Base-by-base conservation (phyloP, 37 sponge, comb jelly and placozoan species). In the Chondrosia reniformis region DNA sequence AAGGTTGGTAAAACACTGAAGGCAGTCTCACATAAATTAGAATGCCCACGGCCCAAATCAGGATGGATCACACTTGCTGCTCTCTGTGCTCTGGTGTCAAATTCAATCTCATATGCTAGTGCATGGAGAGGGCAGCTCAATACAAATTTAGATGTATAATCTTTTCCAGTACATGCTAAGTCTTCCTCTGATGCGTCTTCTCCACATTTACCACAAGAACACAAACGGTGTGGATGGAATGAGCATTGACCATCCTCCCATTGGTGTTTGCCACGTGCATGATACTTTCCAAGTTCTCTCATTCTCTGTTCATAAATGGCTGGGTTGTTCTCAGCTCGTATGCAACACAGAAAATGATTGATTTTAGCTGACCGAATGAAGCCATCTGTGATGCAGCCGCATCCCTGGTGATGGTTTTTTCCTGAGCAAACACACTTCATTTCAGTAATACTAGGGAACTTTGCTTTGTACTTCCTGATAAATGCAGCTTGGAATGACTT, bases 181-280 rank as follows among this genome's bases (percentile, higher is more conserved):
- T 32, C 24, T 55, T n/a, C n/a, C n/a, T n/a, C n/a, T n/a, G n/a
- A n/a, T n/a, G 52, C 15, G 52, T 49, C 66, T 25, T 72, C 56
- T 1, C 24, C 63, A 73, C 82, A 81, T 3, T 58, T 73, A 15
- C 75, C 75, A 73, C 82, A 81, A 12, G 55, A 24, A 61, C 83
- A 75, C 52, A 38, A 13, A 45, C 30, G 17, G 3, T 33, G 12
- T 2, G 75, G 67, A 42, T 82, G 83, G 33, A 82, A 82, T n/a
- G 74, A 71, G 49, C 83, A 82, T 38, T 75, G 63, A 33, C 64
- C 76, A 32, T 54, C 83, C 17, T 59, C 76, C 76, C 83, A 82
- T 28, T 43, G 9, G 38, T 82, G 83, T 9, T 46, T 52, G 43
- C 46, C 83, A 4, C 65, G 33, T 44, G 83, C 76, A 75, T 82